phyloP scores from a whole-genome alignment of 2,888 invertebrate genomes.

The Mimachlamys varia region DNA sequence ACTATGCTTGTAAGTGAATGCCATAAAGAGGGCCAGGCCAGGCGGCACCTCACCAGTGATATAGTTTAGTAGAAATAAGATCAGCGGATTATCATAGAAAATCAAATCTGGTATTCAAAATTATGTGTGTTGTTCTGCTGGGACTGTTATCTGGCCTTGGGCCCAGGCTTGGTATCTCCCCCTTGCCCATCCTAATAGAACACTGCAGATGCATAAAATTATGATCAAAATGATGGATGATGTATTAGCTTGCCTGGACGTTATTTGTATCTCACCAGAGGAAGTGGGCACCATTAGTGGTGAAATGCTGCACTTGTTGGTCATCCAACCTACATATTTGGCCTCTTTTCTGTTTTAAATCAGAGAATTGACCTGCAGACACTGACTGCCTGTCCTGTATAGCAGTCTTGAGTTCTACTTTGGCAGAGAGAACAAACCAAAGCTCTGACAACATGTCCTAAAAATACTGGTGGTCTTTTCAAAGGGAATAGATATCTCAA shows the following conservation, averaged over 20 bases:
- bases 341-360: background rate
- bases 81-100: background rate
- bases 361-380: background rate
- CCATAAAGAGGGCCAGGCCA: background rate
- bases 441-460: background rate
- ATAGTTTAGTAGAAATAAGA: background rate
- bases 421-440: background rate
- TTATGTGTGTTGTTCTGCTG: background rate
- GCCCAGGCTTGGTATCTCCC: background rate
- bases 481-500: conserved; percentile 16
- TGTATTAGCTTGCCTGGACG: background rate
- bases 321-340: background rate
- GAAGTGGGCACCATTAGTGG: conserved; percentile 17
- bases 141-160: background rate
- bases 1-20: background rate
- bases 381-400: background rate
- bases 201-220: background rate
- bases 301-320: background rate
- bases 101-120: background rate
- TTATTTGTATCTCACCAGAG: background rate
- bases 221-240: background rate
- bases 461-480: conserved; percentile 13
- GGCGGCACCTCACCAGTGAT: background rate
- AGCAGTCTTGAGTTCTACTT: background rate
- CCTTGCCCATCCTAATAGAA: background rate